These are phyloP conservation scores for Nebria salina DNA, from an alignment of 2,888 invertebrate species.

Conservation along the genomic window DNA sequence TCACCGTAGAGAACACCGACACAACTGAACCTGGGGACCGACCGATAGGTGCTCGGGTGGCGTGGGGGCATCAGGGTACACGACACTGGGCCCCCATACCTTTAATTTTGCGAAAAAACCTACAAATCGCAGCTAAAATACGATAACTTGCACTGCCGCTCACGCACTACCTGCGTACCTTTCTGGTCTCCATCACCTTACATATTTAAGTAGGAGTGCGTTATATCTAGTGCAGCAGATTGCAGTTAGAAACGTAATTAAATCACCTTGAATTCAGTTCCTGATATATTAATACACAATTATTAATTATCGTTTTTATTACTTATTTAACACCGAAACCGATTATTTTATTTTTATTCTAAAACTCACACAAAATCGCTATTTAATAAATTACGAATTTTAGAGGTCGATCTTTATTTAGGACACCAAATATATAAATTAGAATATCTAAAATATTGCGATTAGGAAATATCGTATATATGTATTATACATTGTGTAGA, in stretches of 20 bases:
- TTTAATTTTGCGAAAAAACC: constrained; percentile 11
- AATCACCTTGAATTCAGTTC: not conserved
- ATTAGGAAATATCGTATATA: too few relatives aligned
- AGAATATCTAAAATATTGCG: too few relatives aligned
- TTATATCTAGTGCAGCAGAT: not conserved
- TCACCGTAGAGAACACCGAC: constrained; percentile 17
- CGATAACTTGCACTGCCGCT: not conserved
- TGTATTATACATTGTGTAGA: too few relatives aligned
- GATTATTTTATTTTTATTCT: too few relatives aligned
- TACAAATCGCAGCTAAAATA: constrained; percentile 12
- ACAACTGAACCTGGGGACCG: constrained; percentile 14
- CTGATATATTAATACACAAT: not conserved
- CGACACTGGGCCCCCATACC: constrained; percentile 8
- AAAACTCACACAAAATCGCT: too few relatives aligned
- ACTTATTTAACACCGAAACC: too few relatives aligned
- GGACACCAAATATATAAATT: too few relatives aligned
- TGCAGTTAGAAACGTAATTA: not conserved
- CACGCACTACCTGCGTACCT: constrained; percentile 5
- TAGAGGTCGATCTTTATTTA: too few relatives aligned
- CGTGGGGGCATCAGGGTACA: not conserved
- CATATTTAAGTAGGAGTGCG: not conserved
- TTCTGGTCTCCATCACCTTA: not conserved
- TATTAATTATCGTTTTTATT: too few relatives aligned
- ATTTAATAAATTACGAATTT: too few relatives aligned
- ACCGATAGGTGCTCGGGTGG: constrained; percentile 11